These are phyloP conservation scores for Aphelinus atriplicis DNA, from an alignment of 1,140 invertebrate genomes.

Conservation along the genomic window DNA sequence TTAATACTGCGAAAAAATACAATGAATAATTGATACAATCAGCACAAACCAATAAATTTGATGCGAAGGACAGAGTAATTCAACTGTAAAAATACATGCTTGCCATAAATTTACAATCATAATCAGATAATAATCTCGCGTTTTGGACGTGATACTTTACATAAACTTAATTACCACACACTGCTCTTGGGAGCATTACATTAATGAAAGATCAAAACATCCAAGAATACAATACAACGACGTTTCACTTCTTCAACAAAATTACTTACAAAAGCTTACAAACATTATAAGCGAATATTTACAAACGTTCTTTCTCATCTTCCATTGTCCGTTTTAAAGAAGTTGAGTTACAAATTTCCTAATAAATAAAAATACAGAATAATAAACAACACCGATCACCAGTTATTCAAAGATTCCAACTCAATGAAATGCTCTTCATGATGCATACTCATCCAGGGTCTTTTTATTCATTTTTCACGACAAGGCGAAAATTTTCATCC, in stretches of 20 bases:
- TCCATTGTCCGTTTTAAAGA: not conserved
- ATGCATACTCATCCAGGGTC: not conserved
- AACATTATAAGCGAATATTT: slow-evolving; percentile 30
- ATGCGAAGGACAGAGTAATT: slow-evolving; percentile 13
- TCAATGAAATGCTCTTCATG: not conserved
- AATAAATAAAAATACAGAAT: slow-evolving; percentile 17
- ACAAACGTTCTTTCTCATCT: slow-evolving; percentile 18
- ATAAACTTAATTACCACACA: slow-evolving; percentile 10
- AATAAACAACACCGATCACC: slow-evolving; percentile 13
- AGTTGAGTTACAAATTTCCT: slow-evolving; percentile 28
- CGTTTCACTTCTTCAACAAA: slow-evolving; percentile 24
- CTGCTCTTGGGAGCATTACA: slow-evolving; percentile 6
- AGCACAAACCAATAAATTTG: slow-evolving; percentile 16
- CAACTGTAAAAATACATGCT: slow-evolving; percentile 10
- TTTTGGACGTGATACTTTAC: not conserved
- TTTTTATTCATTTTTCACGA: too few relatives aligned
- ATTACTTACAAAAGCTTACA: slow-evolving; percentile 27
- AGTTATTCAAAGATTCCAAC: not conserved
- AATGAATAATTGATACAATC: slow-evolving; percentile 15
- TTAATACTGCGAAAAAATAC: slow-evolving; percentile 37
- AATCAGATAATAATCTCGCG: slow-evolving; percentile 22
- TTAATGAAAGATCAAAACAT: slow-evolving; percentile 15
- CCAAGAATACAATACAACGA: slow-evolving; percentile 16
- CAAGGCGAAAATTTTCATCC: not conserved
- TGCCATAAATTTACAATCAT: slow-evolving; percentile 17